A percentile compares a stretch with the other conserved stretches of the same genome.
phyloP scores from a whole-genome alignment of 1,140 invertebrate genomes.

The Vanessa atalanta region DNA sequence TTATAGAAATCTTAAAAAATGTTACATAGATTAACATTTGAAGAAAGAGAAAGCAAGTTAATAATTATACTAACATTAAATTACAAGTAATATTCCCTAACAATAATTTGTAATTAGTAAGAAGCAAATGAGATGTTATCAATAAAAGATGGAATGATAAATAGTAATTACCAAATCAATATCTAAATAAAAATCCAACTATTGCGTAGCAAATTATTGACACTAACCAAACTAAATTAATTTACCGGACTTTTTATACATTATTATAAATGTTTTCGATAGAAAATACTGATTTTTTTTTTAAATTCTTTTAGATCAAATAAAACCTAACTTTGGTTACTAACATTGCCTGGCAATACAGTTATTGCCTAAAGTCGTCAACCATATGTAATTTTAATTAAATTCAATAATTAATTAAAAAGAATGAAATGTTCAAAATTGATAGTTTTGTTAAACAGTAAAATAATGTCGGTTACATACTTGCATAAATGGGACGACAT shows the following conservation, averaged over 20 bases:
- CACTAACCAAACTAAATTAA: neutral
- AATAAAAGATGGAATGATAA: conserved; percentile 23
- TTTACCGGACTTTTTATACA: no score
- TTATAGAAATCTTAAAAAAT: neutral
- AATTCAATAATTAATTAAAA: neutral
- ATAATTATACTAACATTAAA: neutral
- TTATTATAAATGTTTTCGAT: conserved; percentile 4
- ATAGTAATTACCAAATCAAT: conserved; percentile 3
- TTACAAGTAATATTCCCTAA: conserved; percentile 1
- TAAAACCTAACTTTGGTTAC: conserved; percentile 31
- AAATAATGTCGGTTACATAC: neutral
- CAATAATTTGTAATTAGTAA: conserved; percentile 11
- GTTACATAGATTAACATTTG: conserved; percentile 1
- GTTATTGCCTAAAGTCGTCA: neutral
- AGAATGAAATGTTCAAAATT: neutral
- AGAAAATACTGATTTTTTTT: neutral
- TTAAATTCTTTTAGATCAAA: neutral
- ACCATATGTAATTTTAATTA: conserved; percentile 2
- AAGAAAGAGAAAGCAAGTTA: neutral
- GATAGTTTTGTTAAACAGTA: neutral
- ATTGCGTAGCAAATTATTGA: no score
- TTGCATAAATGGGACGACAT: neutral
- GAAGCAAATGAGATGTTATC: conserved; percentile 20
- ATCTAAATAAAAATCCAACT: neutral
- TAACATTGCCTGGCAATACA: conserved; percentile 19